Conservation (phyloP, 2,797 vertebrate genomes). For the Lindbergichthys nudifrons region DNA sequence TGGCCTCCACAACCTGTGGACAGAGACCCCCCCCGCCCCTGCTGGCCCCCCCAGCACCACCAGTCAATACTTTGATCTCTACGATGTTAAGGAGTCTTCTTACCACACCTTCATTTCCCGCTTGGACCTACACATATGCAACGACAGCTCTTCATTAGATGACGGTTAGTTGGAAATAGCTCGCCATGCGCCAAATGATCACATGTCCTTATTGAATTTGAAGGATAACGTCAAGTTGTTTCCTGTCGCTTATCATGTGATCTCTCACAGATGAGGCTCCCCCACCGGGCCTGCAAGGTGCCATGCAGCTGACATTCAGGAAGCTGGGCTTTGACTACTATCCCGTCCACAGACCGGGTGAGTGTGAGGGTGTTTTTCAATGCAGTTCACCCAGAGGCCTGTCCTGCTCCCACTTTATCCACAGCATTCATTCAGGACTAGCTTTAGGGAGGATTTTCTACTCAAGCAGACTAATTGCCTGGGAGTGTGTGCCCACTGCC, state of each 20-base stretch:
- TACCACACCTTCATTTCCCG: slow-evolving; percentile 97
- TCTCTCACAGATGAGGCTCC: slow-evolving; percentile 82
- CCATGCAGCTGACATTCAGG: slow-evolving; percentile 96
- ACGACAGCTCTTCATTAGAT: slow-evolving; percentile 90
- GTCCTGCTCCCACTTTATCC: slow-evolving; percentile 26
- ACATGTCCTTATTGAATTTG: slow-evolving; percentile 8
- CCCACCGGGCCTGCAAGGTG: slow-evolving; percentile 90
- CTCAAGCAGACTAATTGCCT: slow-evolving; percentile 66
- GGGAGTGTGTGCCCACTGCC: slow-evolving; percentile 34
- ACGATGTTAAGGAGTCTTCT: slow-evolving; percentile 96
- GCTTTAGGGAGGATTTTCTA: slow-evolving; percentile 54
- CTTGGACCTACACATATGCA: slow-evolving; percentile 96
- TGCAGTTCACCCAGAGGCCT: slow-evolving; percentile 42
- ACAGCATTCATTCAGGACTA: slow-evolving; percentile 50
- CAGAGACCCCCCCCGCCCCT: slow-evolving; percentile 83
- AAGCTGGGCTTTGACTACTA: slow-evolving; percentile 97
- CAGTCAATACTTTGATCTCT: slow-evolving; percentile 93
- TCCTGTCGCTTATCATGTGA: slow-evolving; percentile 45
- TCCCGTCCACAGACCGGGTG: slow-evolving; percentile 95
- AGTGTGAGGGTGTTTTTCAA: slow-evolving; percentile 46
- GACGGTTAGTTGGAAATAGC: slow-evolving; percentile 82
- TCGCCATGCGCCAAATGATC: accelerated
- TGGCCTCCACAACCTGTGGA: slow-evolving; percentile 89
- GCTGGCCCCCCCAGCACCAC: slow-evolving; percentile 83
- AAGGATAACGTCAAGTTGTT: slow-evolving; percentile 3